Conservation (phyloP, 1,140 invertebrate genomes). For the Laodelphax striatellus region DNA sequence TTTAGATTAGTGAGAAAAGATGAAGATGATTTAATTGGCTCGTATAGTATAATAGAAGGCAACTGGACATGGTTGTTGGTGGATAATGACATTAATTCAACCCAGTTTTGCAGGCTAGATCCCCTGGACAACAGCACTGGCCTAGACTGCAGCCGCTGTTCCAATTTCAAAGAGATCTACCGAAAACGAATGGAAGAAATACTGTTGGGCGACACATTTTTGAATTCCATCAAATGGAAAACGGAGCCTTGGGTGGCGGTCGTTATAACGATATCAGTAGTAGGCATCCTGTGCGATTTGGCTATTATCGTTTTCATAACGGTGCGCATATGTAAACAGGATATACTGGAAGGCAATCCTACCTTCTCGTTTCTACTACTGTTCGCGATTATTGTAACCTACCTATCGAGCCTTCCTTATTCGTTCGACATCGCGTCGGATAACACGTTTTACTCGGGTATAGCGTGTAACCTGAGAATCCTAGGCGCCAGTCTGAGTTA, state of each 20-base stretch:
- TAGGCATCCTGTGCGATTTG: slow-evolving; percentile 34
- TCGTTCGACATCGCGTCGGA: slow-evolving; percentile 14
- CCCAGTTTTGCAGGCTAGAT: slow-evolving; percentile 8
- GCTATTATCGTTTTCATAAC: slow-evolving; percentile 38
- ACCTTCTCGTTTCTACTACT: slow-evolving; percentile 39
- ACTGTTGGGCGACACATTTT: background rate
- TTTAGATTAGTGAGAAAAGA: background rate
- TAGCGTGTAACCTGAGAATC: slow-evolving; percentile 36
- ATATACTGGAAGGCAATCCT: slow-evolving; percentile 42
- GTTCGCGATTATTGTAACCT: slow-evolving; percentile 35
- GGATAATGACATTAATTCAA: slow-evolving; percentile 1
- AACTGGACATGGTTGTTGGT: slow-evolving; percentile 10
- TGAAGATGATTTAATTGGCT: background rate
- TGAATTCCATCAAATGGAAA: slow-evolving; percentile 25
- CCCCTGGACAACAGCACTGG: slow-evolving; percentile 5
- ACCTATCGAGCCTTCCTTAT: slow-evolving; percentile 40
- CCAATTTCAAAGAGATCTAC: slow-evolving; percentile 12
- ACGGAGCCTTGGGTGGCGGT: slow-evolving; percentile 35
- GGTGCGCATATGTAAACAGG: slow-evolving; percentile 36
- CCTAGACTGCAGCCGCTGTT: slow-evolving; percentile 15
- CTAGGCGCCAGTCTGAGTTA: slow-evolving; percentile 40
- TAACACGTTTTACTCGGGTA: slow-evolving; percentile 4
- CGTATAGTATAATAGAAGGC: slow-evolving; percentile 4
- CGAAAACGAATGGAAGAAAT: slow-evolving; percentile 12
- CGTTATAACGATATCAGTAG: slow-evolving; percentile 33